Evolutionary conservation across 1,140 invertebrate genomes (phyloP), one percentile per base, ranked within the genome.

Genomic region (Babylonia areolata): DNA sequence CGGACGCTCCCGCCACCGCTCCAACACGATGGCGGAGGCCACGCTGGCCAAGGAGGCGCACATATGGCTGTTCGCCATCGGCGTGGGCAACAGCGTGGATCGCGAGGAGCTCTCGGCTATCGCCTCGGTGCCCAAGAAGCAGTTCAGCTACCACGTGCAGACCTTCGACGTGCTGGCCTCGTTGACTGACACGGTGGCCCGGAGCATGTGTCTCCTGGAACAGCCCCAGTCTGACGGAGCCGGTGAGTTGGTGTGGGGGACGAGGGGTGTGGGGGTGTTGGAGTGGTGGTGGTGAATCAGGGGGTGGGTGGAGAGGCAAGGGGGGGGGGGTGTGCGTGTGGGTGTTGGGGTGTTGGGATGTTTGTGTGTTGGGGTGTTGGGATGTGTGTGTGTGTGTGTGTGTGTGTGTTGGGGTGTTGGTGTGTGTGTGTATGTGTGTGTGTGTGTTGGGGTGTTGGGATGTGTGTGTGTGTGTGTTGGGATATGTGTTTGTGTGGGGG

Each of bases 161-260:
- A 88, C 89, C 58, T 92, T 90, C 69, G 86, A 77, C 84, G 90
- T 90, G 40, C 86, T 93, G 28, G 51, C 77, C 54, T 86, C 89
- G 2, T 90, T 93, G 5, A 87, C 88, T 58, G 82, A 90, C n/a
- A 88, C 89, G 12, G 84, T 92, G 15, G 90, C 90, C 6, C 84
- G 90, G 31, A 88, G 88, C 80, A 87, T 88, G 20, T 91, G 90
- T 78, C 83, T 85, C 23, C 9, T 46, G 12, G 23, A 84, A 5
- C 15, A 11, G 0, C 82, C 82, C 2, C 69, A 73, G 69, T 64
- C 82, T 15, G 82, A 84, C 35, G 51, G 69, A 31, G 69, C 82
- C 28, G 31, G 82, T 84, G 15, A 28, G 82, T 83, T 12, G 15
- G 58, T 2, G 58, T 51, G 46, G 6, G 58, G 17, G 58, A 17